phyloP scores from a whole-genome alignment of 2,113 vertebrate genomes.

The Coptodon bakossiorum region DNA sequence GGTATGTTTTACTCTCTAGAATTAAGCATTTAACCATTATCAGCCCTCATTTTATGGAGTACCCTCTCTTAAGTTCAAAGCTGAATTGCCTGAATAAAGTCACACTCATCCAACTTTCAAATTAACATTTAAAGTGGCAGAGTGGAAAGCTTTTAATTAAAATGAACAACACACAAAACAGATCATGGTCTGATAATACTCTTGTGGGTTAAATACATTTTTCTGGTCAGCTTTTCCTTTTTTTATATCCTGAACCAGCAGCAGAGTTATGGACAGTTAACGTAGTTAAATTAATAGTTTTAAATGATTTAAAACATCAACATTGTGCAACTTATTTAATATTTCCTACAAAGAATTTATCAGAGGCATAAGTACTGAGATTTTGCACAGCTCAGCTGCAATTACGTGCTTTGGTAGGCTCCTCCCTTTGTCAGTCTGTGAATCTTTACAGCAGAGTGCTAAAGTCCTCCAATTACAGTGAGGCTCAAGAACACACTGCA shows the following conservation, averaged over 20 bases:
- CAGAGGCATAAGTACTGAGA: background rate
- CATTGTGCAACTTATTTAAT: background rate
- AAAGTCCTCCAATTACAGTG: constrained; percentile 32
- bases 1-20: background rate
- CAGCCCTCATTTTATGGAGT: background rate
- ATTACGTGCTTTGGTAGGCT: background rate
- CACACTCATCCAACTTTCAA: background rate
- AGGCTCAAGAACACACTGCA: background rate
- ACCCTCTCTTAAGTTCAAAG: background rate
- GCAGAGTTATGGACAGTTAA: background rate
- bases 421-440: background rate
- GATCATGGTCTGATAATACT: background rate
- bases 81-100: background rate
- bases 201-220: background rate
- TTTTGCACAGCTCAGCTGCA: background rate
- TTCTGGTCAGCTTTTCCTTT: background rate
- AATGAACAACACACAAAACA: background rate
- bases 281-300: background rate
- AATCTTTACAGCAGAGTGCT: constrained; percentile 12
- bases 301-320: background rate
- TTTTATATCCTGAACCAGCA: background rate
- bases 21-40: background rate
- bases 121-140: constrained; percentile 13
- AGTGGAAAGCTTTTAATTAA: constrained; percentile 12
- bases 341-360: background rate